phyloP scores from a whole-genome alignment of 2,113 vertebrate genomes.

The Pomatorhinus ruficollis region DNA sequence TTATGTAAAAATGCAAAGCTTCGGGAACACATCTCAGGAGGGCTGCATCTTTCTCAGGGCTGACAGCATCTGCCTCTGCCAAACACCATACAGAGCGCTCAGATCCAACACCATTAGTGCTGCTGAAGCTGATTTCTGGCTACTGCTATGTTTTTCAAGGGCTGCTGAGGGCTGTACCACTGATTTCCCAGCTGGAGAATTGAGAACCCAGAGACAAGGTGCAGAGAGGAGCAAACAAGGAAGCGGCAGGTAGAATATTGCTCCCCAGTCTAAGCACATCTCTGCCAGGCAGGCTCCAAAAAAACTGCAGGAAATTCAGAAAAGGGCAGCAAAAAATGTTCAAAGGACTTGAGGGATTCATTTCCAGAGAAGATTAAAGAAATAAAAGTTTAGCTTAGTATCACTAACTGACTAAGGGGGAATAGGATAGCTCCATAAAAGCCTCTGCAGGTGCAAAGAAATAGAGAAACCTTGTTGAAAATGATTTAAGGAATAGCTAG shows the following conservation, averaged over 20 bases:
- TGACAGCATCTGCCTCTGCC: not conserved
- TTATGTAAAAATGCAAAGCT: not conserved
- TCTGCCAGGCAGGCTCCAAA: not conserved
- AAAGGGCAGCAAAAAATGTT: not conserved
- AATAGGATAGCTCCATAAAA: not conserved
- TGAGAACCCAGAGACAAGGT: not conserved
- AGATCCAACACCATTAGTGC: not conserved
- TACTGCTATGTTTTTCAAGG: not conserved
- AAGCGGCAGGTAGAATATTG: not conserved
- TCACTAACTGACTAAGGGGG: not conserved
- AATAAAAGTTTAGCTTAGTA: not conserved
- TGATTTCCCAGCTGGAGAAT: not conserved
- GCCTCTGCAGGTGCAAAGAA: slow-evolving; percentile 7
- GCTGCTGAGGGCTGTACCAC: not conserved
- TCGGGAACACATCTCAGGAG: not conserved
- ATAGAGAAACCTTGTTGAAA: not conserved
- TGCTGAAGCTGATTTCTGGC: not conserved
- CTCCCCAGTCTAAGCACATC: not conserved
- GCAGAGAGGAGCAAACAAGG: not conserved
- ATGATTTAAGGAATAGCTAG: not conserved
- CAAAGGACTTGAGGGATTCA: not conserved
- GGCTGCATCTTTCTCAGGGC: not conserved
- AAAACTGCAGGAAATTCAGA: not conserved
- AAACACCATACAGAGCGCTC: not conserved
- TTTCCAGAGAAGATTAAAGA: slow-evolving; percentile 20